Evolutionary conservation across 2,113 vertebrate species (phyloP), one percentile per base, ranked within the genome.

Genomic region (Datnioides undecimradiatus): DNA sequence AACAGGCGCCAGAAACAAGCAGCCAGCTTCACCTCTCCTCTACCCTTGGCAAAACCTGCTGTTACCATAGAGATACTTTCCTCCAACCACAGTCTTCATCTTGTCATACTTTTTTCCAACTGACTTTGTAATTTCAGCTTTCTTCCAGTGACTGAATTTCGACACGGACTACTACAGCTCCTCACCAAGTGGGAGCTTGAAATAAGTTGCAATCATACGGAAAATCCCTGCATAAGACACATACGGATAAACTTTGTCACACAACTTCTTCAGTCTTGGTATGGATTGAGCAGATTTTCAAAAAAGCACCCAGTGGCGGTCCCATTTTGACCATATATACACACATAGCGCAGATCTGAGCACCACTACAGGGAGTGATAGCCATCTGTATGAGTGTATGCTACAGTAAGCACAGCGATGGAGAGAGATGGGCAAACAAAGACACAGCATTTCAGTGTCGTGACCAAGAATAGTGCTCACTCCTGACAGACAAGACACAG

Each of bases 31-130:
- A 73, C 87, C 83, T 88, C 79, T 85, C 62, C 69, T 77, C 75
- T 79, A 69, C 64, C 73, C 76, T 87, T 71, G 59, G 67, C 49
- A 79, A 57, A 91, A 69, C 80, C 84, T 84, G 64, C 91, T 87
- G 95, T 95, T 95, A 93, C 93, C 93, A 94, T 95, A 94, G 93
- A 86, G 91, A 95, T 94, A 83, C 82, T 73, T 84, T 83, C 83
- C 76, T 86, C 79, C 88, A 89, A 83, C 87, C 79, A 86, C 85
- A 82, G 79, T 82, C 68, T 78, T 83, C 23, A 67, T 82, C 67
- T 73, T 85, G 66, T 82, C 65, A 38, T 73, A 79, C 83, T 91
- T 93, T 85, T 85, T 70, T 80, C 40, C 9, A 45, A 17, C 75
- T n/a, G 60, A 89, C 78, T 87, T 87, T 63, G 23, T 49, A 23